These are phyloP conservation scores for Apis dorsata DNA, from an alignment of 1,140 invertebrate species.

Conservation along the genomic window DNA sequence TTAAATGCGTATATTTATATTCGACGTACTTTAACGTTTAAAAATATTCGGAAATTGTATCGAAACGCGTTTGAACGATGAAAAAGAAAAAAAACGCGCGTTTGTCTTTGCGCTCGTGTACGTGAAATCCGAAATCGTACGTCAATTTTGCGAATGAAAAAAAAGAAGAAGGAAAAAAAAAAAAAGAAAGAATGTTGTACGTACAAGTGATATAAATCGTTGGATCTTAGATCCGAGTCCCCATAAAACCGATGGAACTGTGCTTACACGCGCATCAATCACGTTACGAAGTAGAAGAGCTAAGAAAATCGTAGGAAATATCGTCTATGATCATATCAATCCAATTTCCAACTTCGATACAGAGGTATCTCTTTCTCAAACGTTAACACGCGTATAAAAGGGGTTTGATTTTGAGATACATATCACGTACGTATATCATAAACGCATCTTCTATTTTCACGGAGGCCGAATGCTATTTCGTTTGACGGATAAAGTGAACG, in stretches of 20 bases:
- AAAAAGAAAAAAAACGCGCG: neutral
- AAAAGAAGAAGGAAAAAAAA: neutral
- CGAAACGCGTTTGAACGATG: neutral
- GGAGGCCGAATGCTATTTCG: too few relatives aligned
- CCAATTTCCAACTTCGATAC: too few relatives aligned
- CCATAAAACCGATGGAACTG: neutral
- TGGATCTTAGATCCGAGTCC: slow-evolving; percentile 20
- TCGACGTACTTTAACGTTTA: too few relatives aligned
- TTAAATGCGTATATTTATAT: too few relatives aligned
- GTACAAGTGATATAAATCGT: slow-evolving; percentile 27
- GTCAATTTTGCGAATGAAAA: too few relatives aligned
- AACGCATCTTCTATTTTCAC: neutral
- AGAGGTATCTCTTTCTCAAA: too few relatives aligned
- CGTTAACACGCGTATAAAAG: too few relatives aligned
- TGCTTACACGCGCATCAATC: slow-evolving; percentile 1
- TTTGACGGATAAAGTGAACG: neutral
- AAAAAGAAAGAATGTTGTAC: neutral
- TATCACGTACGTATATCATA: too few relatives aligned
- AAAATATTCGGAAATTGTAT: neutral
- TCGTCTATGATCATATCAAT: neutral
- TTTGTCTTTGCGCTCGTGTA: too few relatives aligned
- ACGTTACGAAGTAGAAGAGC: neutral
- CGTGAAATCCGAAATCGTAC: too few relatives aligned
- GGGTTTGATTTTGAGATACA: too few relatives aligned
- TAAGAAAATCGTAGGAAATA: neutral